Evolutionary conservation across 2,888 invertebrate species (phyloP), one percentile per base, ranked within the genome.

Genomic region (Drosophila ustulata): DNA sequence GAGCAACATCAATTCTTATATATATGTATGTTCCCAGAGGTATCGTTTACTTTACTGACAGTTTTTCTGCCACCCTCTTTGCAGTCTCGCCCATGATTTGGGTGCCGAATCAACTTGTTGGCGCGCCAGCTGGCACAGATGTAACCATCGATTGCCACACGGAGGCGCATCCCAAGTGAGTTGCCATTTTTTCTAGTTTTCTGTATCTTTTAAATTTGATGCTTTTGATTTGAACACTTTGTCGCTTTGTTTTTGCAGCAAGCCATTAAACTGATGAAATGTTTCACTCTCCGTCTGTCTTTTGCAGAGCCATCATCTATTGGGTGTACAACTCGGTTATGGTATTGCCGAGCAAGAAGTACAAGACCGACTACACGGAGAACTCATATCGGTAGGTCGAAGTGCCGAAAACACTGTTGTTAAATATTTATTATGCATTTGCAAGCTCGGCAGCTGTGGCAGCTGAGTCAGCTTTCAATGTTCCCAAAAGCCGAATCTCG

Each of bases 91-190:
- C 98, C 55, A 97, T 97, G 96, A 97, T 98, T 91, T 97, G 97
- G 96, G 97, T 98, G 77, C 97, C 97, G 61, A 98, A 97, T 94
- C 97, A 98, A 93, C 94, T 98, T 93, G 97, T 98, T 72, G 97
- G 98, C 2, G 97, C 97, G 32, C 97, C 97, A 66, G 95, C 96
- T 66, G 97, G 97, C 72, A 97, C 97, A 52, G 97, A 97, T 93
- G 97, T 97, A 75, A 97, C 97, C 50, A 96, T 98, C 89, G 97
- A 97, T 93, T 98, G 98, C 92, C 97, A 97, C 92, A 97, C 97
- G 23, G 98, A 98, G 92, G 97, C 98, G 56, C 96, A 97, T 93
- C 98, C 98, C 77, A 93, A 92, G 93, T 93, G 89, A 92, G 92
- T 89, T 72, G 57, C 49, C 43, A 28, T 37, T 32, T 9, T 11